Evolutionary conservation across 2,113 vertebrate species (phyloP).

Genomic region (Tetrax tetrax): DNA sequence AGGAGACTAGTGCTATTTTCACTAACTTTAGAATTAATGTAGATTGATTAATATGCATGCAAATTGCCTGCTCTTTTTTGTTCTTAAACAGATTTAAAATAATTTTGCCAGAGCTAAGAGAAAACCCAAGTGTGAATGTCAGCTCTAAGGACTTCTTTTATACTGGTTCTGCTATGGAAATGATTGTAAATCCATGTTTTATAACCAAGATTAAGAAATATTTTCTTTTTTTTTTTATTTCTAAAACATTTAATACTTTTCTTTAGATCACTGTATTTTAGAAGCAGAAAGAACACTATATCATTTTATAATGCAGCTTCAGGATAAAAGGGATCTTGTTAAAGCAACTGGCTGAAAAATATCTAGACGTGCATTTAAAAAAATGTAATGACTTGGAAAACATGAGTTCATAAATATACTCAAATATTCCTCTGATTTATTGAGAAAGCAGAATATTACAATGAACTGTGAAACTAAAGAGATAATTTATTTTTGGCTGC

Average conservation of each 20-base stretch:
- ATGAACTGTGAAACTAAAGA: background rate
- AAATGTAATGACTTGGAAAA: background rate
- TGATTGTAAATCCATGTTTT: background rate
- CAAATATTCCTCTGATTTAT: background rate
- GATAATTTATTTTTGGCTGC: background rate
- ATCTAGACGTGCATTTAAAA: background rate
- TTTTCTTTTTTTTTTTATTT: slow-evolving; percentile 21
- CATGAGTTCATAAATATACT: background rate
- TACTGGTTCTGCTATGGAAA: background rate
- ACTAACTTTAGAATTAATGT: background rate
- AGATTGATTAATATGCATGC: background rate
- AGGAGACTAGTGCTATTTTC: background rate
- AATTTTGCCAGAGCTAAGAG: background rate
- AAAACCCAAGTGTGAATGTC: background rate
- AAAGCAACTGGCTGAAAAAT: background rate
- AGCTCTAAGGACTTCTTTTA: background rate
- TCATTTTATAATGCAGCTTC: background rate
- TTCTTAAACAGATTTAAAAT: background rate
- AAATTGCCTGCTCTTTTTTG: background rate
- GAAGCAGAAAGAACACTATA: background rate
- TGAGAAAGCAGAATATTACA: background rate
- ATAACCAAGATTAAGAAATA: background rate
- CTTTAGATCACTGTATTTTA: background rate
- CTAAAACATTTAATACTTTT: background rate
- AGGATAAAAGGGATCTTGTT: background rate